Percentiles rank a stretch among this genome's conserved stretches.
Conservation (phyloP, 2,888 invertebrate genomes). For the Drosophila leonis region DNA sequence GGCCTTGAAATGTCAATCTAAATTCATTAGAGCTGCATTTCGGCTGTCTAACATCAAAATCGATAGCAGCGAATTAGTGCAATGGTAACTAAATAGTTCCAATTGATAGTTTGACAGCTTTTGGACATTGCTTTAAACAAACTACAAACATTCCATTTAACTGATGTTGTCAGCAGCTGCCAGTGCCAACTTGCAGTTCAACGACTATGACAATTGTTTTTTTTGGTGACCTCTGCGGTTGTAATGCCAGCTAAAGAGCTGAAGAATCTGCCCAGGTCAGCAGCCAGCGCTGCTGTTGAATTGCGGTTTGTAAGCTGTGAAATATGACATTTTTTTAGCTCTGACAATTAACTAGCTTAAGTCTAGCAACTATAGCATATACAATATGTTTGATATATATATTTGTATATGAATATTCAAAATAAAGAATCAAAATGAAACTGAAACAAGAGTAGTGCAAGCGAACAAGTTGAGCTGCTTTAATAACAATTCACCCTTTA, state of each 20-base stretch:
- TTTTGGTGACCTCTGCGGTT: neutral
- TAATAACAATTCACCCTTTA: neutral
- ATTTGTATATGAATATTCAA: neutral
- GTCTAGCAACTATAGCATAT: neutral
- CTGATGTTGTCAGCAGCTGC: conserved; percentile 8
- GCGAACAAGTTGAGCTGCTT: neutral
- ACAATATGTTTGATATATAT: neutral
- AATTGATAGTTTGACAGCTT: neutral
- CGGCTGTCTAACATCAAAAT: neutral
- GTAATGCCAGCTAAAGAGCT: neutral
- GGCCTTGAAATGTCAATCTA: neutral
- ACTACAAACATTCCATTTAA: neutral
- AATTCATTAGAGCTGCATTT: neutral
- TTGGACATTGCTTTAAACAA: neutral
- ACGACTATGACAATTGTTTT: neutral
- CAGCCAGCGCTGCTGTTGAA: neutral
- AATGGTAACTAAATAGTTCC: neutral
- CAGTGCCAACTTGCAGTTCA: neutral
- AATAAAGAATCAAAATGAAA: neutral
- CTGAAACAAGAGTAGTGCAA: too few relatives aligned
- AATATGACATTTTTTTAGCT: neutral
- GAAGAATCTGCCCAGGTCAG: neutral
- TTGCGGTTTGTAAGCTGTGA: neutral
- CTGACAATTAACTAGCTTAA: neutral
- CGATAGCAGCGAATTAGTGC: neutral